phyloP scores from a whole-genome alignment of 2,113 vertebrate species.

The Sarotherodon lohbergeri region DNA sequence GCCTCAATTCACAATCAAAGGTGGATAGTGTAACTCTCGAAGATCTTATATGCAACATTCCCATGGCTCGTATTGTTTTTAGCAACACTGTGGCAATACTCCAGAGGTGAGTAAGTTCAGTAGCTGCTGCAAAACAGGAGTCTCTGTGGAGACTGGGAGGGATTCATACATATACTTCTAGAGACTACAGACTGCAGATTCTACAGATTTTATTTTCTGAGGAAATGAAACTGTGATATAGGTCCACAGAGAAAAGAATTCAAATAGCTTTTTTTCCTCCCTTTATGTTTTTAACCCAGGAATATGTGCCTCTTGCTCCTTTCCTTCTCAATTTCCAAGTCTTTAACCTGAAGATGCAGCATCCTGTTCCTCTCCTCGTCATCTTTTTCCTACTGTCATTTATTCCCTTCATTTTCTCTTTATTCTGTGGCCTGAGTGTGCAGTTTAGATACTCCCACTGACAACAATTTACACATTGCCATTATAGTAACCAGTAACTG shows the following conservation, averaged over 20 bases:
- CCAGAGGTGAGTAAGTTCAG: constrained; percentile 15
- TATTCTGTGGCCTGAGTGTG: neutral
- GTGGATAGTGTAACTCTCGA: neutral
- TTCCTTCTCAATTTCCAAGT: neutral
- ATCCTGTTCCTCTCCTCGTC: neutral
- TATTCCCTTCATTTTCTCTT: neutral
- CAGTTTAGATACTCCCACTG: neutral
- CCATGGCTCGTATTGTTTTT: constrained; percentile 5
- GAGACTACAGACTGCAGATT: constrained; percentile 10
- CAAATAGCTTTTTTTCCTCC: neutral
- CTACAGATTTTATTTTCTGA: constrained; percentile 20
- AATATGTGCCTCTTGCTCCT: neutral
- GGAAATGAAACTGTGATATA: constrained; percentile 36
- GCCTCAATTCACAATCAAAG: constrained; percentile 4
- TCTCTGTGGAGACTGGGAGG: constrained; percentile 1
- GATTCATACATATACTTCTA: constrained; percentile 15
- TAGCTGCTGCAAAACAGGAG: neutral
- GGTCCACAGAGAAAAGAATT: neutral
- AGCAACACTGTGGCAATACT: constrained; percentile 8
- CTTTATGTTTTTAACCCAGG: neutral
- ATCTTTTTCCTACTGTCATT: neutral
- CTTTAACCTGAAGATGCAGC: neutral
- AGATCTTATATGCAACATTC: neutral
- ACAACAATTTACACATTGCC: neutral
- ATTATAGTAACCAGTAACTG: neutral